Base-by-base conservation (phyloP, 1,140 invertebrate species). In the Laupala kohalensis region DNA sequence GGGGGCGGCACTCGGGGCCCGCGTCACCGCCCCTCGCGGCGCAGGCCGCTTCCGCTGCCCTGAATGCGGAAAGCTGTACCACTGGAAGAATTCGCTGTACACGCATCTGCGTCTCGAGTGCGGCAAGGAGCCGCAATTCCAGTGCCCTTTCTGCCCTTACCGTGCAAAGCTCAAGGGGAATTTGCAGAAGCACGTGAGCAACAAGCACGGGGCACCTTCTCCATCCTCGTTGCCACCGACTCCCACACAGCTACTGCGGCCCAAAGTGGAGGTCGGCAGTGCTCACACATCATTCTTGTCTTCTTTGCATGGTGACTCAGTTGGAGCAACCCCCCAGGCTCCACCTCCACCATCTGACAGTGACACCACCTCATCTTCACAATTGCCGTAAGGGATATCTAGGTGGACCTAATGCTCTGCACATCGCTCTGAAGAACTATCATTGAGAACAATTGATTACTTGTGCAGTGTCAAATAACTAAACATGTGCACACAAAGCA, bases 21-120 rank as follows among this genome's bases (percentile, higher is more conserved):
- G 30, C 79, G 79, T n/a, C 80, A 82, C 65, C 83, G 83, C 73
- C 71, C 75, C 6, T 84, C 82, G 70, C 77, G 77, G 6, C 74
- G 78, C 30, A 84, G 83, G 71, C 71, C 72, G 64, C 23, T 71
- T 67, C 64, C 15, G 70, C 6, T 71, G 70, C 30, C 27, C 12
- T 6, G 26, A 28, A 3, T 80, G 79, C 66, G 78, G 78, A 23
- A 74, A 78, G 24, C 71, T 73, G 25, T 82, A 83, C 75, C 79
- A 79, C 67, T 78, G 78, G n/a, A 77, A 78, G 67, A 78, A 77
- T 69, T 79, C 76, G 12, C 71, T 81, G 15, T 74, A 76, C 30
- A 74, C 81, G 25, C 82, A 83, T 74, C 72, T 80, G 24, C 78
- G 82, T 1, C 80, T 80, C 71, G 83, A 84, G 71, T 84, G 83